Evolutionary conservation across 1,140 invertebrate species (phyloP).

Genomic region (honey bee (Apis mellifera)): DNA sequence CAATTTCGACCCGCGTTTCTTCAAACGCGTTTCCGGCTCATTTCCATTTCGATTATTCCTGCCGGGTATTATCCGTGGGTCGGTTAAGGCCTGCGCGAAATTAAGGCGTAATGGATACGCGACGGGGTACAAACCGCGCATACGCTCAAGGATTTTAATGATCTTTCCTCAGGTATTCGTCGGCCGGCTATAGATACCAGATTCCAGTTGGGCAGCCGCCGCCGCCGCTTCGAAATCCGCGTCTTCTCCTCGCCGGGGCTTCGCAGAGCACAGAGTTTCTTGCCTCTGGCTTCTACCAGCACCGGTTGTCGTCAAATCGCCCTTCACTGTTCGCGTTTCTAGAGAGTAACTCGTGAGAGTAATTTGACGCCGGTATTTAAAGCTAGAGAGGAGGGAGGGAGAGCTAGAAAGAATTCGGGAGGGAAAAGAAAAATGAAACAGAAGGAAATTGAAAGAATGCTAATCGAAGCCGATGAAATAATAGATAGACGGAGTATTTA

Average conservation of each 20-base stretch:
- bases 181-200: slow-evolving; percentile 72
- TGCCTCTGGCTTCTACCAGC: slow-evolving; percentile 61
- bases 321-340: background rate
- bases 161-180: slow-evolving; percentile 66
- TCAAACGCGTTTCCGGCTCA: background rate
- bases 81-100: slow-evolving; percentile 56
- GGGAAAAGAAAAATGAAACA: too few species aligned
- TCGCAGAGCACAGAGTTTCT: slow-evolving; percentile 59
- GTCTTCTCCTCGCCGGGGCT: slow-evolving; percentile 58
- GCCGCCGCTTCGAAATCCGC: slow-evolving; percentile 56
- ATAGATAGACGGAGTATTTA: too few species aligned
- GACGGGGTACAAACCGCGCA: slow-evolving; percentile 60
- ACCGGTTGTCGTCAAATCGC: background rate
- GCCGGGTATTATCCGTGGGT: slow-evolving; percentile 41
- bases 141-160: slow-evolving; percentile 62
- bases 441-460: too few species aligned
- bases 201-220: slow-evolving; percentile 75
- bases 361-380: background rate
- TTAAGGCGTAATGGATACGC: slow-evolving; percentile 63
- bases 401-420: too few species aligned
- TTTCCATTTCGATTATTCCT: slow-evolving; percentile 55
- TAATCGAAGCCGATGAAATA: too few species aligned
- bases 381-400: too few species aligned
- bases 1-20: background rate
- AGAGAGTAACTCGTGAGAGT: background rate